A percentile compares a stretch with the other conserved stretches of the same genome.
phyloP scores from a whole-genome alignment of 2,888 invertebrate genomes.

The Pyrrhosoma nymphula region DNA sequence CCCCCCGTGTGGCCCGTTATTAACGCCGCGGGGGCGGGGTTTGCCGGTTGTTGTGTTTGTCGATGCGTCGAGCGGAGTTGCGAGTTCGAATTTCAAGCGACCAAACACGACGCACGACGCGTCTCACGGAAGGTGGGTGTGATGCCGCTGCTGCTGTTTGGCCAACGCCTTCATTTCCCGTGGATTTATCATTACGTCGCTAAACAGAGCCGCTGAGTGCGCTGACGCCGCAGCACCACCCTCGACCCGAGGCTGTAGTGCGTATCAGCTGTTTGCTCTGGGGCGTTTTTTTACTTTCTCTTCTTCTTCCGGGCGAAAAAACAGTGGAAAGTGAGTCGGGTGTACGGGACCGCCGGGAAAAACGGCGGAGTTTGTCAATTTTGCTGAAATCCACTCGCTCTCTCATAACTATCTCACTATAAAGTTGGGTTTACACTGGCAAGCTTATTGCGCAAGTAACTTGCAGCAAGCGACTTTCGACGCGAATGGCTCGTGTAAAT shows the following conservation, averaged over 20 bases:
- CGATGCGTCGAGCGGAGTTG: not conserved
- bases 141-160: not conserved
- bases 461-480: too few relatives aligned
- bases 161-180: slow-evolving; percentile 8
- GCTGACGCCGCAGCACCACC: not conserved
- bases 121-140: not conserved
- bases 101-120: not conserved
- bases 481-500: too few relatives aligned
- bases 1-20: not conserved
- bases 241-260: not conserved
- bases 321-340: not conserved
- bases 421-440: too few relatives aligned
- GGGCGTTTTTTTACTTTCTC: not conserved
- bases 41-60: not conserved
- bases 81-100: slow-evolving; percentile 21
- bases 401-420: too few relatives aligned
- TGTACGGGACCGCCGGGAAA: too few relatives aligned
- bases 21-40: not conserved
- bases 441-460: too few relatives aligned
- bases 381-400: too few relatives aligned
- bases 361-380: too few relatives aligned
- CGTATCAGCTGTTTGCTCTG: not conserved
- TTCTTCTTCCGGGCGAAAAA: not conserved
- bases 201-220: not conserved
- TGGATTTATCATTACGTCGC: slow-evolving; percentile 28